Evolutionary conservation across 2,113 vertebrate species (phyloP).

Genomic region (Oryzias celebensis): DNA sequence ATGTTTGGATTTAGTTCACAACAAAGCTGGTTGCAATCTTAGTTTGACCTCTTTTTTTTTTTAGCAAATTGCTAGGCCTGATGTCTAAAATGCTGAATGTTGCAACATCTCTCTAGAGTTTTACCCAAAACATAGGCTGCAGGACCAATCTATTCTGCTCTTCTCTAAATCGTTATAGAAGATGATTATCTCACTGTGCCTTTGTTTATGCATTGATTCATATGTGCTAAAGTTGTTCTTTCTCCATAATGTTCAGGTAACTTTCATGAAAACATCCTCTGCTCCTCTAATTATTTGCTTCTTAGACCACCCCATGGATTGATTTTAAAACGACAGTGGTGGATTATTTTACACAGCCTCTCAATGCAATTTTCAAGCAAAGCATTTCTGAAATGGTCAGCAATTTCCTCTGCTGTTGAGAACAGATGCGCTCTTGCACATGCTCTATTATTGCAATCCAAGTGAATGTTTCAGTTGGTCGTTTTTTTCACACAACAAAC

Average conservation of each 20-base stretch:
- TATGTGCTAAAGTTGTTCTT: constrained; percentile 6
- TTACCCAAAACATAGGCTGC: constrained; percentile 6
- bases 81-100: constrained; percentile 20
- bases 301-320: constrained; percentile 23
- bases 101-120: constrained; percentile 13
- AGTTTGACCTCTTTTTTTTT: constrained; percentile 8
- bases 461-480: neutral
- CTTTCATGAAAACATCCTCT: constrained; percentile 31
- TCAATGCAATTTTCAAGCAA: constrained; percentile 9
- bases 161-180: neutral
- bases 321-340: constrained; percentile 24
- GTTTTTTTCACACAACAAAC: neutral
- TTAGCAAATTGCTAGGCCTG: neutral
- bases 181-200: constrained; percentile 15
- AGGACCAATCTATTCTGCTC: neutral
- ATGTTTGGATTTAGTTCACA: constrained; percentile 9
- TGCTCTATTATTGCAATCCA: neutral
- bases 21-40: constrained; percentile 4
- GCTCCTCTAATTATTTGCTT: constrained; percentile 36
- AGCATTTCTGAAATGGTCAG: constrained; percentile 4
- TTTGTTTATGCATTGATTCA: constrained; percentile 8
- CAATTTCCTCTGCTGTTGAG: constrained; percentile 1
- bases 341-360: constrained; percentile 22
- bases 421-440: neutral
- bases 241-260: constrained; percentile 7